Evolutionary conservation across 2,888 invertebrate species (phyloP), one percentile per base, ranked within the genome.

Genomic region (Platycheirus rosarum): DNA sequence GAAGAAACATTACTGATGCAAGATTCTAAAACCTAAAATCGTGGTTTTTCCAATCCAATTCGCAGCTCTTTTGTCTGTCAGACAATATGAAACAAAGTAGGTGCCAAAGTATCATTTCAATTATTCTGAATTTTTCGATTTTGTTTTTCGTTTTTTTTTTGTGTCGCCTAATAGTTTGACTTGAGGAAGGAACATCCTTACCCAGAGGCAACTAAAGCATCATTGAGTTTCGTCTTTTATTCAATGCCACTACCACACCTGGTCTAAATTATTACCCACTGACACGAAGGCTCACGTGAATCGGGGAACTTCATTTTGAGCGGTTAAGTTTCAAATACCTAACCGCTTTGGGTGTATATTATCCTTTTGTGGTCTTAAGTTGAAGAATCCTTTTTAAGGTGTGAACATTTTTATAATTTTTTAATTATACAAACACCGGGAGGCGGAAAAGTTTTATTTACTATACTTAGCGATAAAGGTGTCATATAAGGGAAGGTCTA

Each of bases 401-500:
- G 79, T 75, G 79, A 80, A 80, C 70, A 70, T 80, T 80, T 80
- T 80, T 80, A 80, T 80, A 80, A 80, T 80, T 80, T 80, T 80
- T 80, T 80, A 80, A 80, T 80, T 80, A 80, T 70, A 51, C 13
- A 35, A 42, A 51, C 18, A 29, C 60, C 9, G 37, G 63, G 46
- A 53, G 77, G 37, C 40, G 40, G 37, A 60, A 49, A 57, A 57
- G 18, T 37, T 51, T 73, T 53, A 51, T 60, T 66, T 77, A 65
- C n/a, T 51, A 57, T 65, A 53, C 40, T 48, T 37, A 14, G 14
- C 11, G 26, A n/a, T 16, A 6, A 20, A 53, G 68, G 62, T 75
- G 69, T 53, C 75, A 53, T 14, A 46, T 40, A 37, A 18, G 14
- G 18, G 55, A 18, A 20, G n/a, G n/a, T n/a, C n/a, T n/a, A n/a